Evolutionary conservation across 2,113 vertebrate genomes (phyloP).

Genomic region (Etheostoma spectabile): DNA sequence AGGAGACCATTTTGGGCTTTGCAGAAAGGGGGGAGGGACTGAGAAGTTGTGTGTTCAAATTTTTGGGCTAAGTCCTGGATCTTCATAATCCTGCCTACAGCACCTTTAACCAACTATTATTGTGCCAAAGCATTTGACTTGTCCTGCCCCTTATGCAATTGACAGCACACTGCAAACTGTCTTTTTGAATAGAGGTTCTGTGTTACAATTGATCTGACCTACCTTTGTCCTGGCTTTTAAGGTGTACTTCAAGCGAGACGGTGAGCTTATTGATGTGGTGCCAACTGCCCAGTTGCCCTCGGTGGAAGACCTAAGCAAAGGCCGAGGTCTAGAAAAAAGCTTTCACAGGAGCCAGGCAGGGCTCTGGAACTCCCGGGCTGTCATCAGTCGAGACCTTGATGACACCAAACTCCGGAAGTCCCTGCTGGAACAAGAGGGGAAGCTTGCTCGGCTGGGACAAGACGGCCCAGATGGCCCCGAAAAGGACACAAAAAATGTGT

Average conservation of each 20-base stretch:
- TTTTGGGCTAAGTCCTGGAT: too few relatives aligned
- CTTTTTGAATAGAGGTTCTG: background rate
- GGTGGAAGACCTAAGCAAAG: slow-evolving; percentile 32
- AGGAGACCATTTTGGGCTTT: too few relatives aligned
- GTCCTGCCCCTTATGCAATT: background rate
- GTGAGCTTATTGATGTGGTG: slow-evolving; percentile 90
- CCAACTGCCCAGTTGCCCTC: slow-evolving; percentile 78
- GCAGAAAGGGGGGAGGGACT: too few relatives aligned
- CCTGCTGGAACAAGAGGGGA: slow-evolving; percentile 74
- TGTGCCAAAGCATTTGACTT: background rate
- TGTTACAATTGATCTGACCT: background rate
- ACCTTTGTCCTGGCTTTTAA: slow-evolving; percentile 62
- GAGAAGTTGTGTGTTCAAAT: too few relatives aligned
- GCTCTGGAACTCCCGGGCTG: slow-evolving; percentile 78
- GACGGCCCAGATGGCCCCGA: slow-evolving; percentile 33
- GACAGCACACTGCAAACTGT: background rate
- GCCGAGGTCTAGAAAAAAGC: slow-evolving; percentile 51
- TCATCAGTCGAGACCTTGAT: slow-evolving; percentile 87
- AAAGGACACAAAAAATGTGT: slow-evolving; percentile 47
- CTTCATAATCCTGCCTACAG: too few relatives aligned
- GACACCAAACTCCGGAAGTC: slow-evolving; percentile 92
- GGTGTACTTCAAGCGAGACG: slow-evolving; percentile 95
- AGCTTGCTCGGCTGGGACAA: slow-evolving; percentile 55
- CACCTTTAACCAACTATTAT: background rate
- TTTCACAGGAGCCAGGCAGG: slow-evolving; percentile 55